Percentiles rank a stretch among this genome's conserved stretches.
These are phyloP conservation scores for Eunapius fragilis DNA, from an alignment of 37 sponge, comb jelly and placozoan species.

Conservation along the genomic window DNA sequence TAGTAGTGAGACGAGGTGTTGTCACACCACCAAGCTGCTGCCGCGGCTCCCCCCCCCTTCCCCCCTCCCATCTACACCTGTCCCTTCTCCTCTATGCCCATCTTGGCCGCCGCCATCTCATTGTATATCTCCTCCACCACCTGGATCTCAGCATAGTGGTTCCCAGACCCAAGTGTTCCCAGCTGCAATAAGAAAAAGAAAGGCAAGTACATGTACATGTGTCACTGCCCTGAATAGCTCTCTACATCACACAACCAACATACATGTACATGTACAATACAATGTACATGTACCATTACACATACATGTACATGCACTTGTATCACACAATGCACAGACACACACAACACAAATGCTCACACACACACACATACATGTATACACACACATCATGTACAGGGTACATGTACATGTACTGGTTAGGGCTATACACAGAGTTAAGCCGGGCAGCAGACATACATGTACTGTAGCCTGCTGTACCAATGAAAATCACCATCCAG, in stretches of 20 bases:
- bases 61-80: slow-evolving; percentile 43
- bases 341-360: no score
- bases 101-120: slow-evolving; percentile 86
- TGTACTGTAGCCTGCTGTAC: no score
- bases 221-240: not conserved
- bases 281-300: no score
- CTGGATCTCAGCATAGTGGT: slow-evolving; percentile 99
- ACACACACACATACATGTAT: no score
- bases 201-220: not conserved
- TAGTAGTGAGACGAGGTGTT: not conserved
- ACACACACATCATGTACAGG: no score
- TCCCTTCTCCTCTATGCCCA: slow-evolving; percentile 94
- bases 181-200: slow-evolving; percentile 54
- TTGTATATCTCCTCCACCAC: slow-evolving; percentile 99
- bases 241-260: not conserved
- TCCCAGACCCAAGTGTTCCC: slow-evolving; percentile 99
- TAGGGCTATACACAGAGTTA: no score
- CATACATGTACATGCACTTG: no score
- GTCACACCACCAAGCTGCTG: not conserved
- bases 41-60: not conserved
- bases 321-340: no score
- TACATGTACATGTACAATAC: no score
- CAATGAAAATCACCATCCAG: no score
- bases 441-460: no score
- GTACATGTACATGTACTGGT: no score